A percentile compares a stretch with the other conserved stretches of the same genome.
Conservation (phyloP, 53 echinoderm and acorn worm genomes). For the Luidia sarsii region DNA sequence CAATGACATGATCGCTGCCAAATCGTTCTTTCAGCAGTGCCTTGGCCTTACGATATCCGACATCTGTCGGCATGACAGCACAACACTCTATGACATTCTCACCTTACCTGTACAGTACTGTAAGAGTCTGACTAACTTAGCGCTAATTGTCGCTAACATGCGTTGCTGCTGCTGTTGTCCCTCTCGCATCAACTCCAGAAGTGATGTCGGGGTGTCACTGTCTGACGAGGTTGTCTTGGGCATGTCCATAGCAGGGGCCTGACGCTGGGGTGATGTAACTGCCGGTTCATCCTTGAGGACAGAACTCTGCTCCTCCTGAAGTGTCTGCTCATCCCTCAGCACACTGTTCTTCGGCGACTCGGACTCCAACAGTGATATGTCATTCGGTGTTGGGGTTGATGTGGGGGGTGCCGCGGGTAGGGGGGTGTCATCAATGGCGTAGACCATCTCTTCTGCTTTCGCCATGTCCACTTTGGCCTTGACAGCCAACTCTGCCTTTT, state of each 20-base stretch:
- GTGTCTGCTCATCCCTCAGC: too few species aligned
- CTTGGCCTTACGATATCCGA: constrained; percentile 37
- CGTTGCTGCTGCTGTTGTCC: background rate
- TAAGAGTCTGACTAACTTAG: background rate
- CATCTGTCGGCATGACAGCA: constrained; percentile 32
- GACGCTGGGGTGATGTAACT: too few species aligned
- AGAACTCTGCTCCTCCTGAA: too few species aligned
- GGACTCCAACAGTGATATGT: background rate
- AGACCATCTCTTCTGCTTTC: background rate
- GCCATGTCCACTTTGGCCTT: background rate
- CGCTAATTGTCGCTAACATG: background rate
- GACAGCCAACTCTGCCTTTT: background rate
- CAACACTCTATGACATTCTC: constrained; percentile 54
- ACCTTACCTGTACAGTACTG: background rate
- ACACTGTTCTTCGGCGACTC: background rate
- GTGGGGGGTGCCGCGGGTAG: background rate
- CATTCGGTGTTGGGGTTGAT: background rate
- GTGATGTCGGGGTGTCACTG: background rate
- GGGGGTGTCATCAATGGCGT: background rate
- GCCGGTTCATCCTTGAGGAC: too few species aligned
- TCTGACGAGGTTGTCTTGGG: too few species aligned
- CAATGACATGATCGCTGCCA: constrained; percentile 40
- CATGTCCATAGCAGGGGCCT: too few species aligned
- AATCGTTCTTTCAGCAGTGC: constrained; percentile 46
- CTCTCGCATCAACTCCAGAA: background rate